Evolutionary conservation across 2,888 invertebrate species (phyloP).

Genomic region (Sphecodes monilicornis): DNA sequence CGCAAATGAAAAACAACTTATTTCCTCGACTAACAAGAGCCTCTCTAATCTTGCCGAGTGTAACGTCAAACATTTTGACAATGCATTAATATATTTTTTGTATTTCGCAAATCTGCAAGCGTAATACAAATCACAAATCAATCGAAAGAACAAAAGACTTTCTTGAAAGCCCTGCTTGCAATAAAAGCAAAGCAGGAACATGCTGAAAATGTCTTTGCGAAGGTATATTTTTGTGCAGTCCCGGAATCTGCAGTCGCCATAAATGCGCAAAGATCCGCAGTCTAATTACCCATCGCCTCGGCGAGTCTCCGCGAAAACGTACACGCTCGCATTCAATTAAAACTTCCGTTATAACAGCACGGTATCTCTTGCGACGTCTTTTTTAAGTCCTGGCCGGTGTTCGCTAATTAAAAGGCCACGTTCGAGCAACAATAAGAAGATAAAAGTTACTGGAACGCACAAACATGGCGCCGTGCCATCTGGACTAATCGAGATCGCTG

Average conservation of each 20-base stretch:
- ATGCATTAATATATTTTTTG: too few species aligned
- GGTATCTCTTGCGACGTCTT: not conserved
- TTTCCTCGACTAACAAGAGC: too few species aligned
- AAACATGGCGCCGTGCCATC: constrained; percentile 8
- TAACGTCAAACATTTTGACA: too few species aligned
- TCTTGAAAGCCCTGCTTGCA: not conserved
- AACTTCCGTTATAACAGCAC: not conserved
- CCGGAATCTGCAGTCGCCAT: not conserved
- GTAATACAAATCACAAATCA: too few species aligned
- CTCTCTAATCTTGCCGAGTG: too few species aligned
- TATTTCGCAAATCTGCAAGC: too few species aligned
- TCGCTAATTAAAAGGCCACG: constrained; percentile 9
- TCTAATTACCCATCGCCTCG: not conserved
- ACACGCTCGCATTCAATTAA: not conserved
- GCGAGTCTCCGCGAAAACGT: not conserved
- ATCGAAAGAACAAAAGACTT: not conserved
- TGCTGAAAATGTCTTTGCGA: not conserved
- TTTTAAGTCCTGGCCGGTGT: not conserved
- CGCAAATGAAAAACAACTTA: too few species aligned
- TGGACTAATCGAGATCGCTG: not conserved
- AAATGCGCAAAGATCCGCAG: not conserved
- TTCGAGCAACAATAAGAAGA: not conserved
- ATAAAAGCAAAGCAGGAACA: not conserved
- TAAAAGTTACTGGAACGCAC: not conserved
- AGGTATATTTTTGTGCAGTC: not conserved